phyloP scores from a whole-genome alignment of 2,797 vertebrate genomes.

The Hoplostethus mediterraneus region DNA sequence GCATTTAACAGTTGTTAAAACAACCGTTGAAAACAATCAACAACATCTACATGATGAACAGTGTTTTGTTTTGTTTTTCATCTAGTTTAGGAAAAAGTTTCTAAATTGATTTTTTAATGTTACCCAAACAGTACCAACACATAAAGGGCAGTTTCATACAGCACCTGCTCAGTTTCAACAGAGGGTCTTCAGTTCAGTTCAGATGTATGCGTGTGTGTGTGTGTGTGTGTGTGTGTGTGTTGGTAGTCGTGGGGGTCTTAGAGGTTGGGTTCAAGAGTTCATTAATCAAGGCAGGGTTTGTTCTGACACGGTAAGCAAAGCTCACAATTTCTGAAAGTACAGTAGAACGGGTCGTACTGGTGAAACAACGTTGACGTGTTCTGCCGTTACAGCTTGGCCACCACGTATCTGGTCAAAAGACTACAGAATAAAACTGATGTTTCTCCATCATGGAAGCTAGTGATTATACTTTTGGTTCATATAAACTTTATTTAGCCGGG shows the following conservation, averaged over 20 bases:
- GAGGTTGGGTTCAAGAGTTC: not conserved
- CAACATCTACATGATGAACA: not conserved
- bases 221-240: slow-evolving; percentile 4
- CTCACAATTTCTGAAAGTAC: not conserved
- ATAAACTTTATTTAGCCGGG: not conserved
- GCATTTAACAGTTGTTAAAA: no score
- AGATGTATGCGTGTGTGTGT: slow-evolving; percentile 7
- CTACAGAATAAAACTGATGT: not conserved
- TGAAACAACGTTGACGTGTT: not conserved
- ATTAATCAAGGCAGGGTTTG: slow-evolving; percentile 24
- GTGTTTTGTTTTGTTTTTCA: not conserved
- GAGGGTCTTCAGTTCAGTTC: slow-evolving; percentile 44
- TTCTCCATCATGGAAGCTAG: not conserved
- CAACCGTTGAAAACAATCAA: no score
- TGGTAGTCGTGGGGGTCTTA: not conserved
- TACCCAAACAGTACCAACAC: not conserved
- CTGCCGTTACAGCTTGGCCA: not conserved
- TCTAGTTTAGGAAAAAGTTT: not conserved
- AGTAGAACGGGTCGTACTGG: not conserved
- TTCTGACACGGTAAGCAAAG: slow-evolving; percentile 14
- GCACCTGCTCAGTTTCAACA: slow-evolving; percentile 47
- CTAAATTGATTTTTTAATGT: not conserved
- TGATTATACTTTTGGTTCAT: not conserved
- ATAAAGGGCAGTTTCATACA: slow-evolving; percentile 2
- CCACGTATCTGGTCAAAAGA: not conserved